Evolutionary conservation across 2,888 invertebrate species (phyloP).

Genomic region (Margaritifera margaritifera): DNA sequence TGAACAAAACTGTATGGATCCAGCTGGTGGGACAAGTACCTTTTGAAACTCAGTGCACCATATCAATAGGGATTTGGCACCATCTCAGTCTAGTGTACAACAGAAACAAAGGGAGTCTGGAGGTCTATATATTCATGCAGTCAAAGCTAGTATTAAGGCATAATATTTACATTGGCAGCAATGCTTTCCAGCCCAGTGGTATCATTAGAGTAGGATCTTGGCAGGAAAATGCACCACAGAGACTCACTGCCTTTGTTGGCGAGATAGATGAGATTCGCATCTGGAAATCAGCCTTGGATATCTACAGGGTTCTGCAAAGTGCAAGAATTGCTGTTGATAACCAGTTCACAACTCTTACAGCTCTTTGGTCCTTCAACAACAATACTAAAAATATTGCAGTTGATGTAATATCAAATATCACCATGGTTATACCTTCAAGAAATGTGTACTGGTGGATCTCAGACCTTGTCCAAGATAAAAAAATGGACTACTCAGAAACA

Average conservation of each 20-base stretch:
- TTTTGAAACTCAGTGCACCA: conserved; percentile 10
- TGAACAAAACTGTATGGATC: conserved; percentile 17
- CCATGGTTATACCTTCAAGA: conserved; percentile 20
- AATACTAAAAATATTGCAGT: conserved; percentile 18
- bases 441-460: conserved; percentile 18
- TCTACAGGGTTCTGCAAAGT: conserved; percentile 25
- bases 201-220: conserved; percentile 16
- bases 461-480: conserved; percentile 3
- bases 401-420: conserved; percentile 16
- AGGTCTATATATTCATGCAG: too few species aligned
- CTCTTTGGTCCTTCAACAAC: conserved; percentile 30
- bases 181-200: conserved; percentile 7
- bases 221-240: conserved; percentile 19
- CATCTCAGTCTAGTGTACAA: conserved; percentile 19
- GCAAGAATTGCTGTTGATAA: conserved; percentile 9
- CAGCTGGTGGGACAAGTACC: conserved; percentile 10
- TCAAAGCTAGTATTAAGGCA: too few species aligned
- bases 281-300: conserved; percentile 23
- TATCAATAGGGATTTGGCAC: conserved; percentile 14
- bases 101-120: not conserved
- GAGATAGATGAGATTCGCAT: conserved; percentile 24
- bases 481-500: not conserved
- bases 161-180: too few species aligned
- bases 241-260: not conserved
- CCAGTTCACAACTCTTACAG: conserved; percentile 13